A percentile compares a stretch with the other conserved stretches of the same genome.
phyloP scores from a whole-genome alignment of 2,888 invertebrate genomes.

The Notodonta dromedarius region DNA sequence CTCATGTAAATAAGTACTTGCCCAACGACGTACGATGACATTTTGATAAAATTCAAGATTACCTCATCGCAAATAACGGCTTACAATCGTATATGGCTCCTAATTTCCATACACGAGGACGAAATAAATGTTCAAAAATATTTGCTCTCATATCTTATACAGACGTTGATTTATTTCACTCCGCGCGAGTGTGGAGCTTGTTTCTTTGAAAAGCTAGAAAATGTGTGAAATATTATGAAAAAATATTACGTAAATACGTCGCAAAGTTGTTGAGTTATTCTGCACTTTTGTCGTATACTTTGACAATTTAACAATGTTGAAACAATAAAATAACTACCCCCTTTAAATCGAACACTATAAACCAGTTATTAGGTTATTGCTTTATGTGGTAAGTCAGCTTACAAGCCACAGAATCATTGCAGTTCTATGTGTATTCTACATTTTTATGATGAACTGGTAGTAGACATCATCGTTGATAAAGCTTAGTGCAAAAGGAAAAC shows the following conservation, averaged over 20 bases:
- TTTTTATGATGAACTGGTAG: too few relatives aligned
- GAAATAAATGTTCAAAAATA: constrained; percentile 7
- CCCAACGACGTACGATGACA: constrained; percentile 6
- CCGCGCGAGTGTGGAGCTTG: neutral
- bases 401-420: too few relatives aligned
- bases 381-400: too few relatives aligned
- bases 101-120: constrained; percentile 5
- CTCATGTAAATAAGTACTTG: constrained; percentile 2
- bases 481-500: too few relatives aligned
- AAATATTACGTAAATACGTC: constrained; percentile 1
- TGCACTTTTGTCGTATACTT: neutral
- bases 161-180: constrained; percentile 7
- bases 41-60: constrained; percentile 8
- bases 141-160: constrained; percentile 3
- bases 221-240: constrained; percentile 3
- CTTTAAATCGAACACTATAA: too few relatives aligned
- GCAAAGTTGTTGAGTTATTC: neutral
- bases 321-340: too few relatives aligned
- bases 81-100: constrained; percentile 5
- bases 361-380: too few relatives aligned
- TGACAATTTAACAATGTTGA: neutral
- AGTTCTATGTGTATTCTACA: too few relatives aligned
- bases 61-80: constrained; percentile 4
- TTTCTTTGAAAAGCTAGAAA: constrained; percentile 6
- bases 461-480: too few relatives aligned